Evolutionary conservation across 2,797 vertebrate genomes (phyloP), one percentile per base, ranked within the genome.

Genomic region (Momotus momota): DNA sequence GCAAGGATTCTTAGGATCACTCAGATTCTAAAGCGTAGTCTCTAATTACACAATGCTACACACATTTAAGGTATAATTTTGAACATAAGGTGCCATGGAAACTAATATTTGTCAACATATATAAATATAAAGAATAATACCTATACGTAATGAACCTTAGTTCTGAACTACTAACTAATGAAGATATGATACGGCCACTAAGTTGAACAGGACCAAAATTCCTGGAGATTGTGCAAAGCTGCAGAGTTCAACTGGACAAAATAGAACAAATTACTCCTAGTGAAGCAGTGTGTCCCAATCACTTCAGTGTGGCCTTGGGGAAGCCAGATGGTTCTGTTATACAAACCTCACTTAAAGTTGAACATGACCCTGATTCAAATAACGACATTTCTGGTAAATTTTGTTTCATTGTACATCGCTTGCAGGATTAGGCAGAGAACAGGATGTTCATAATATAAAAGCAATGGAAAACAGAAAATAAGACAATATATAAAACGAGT

Each of bases 251-350:
- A n/a, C 3, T 90, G 83, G 45, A 87, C 51, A 22, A 94, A 94
- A 66, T 17, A 54, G 81, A 89, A 86, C 48, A 88, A 88, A 85
- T 88, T 57, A 58, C 48, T 88, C 31, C 35, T 71, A 58, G 78
- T 31, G 65, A 94, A 87, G 64, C 33, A 85, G 7, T 58, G 49
- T 84, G 91, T 92, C 81, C 81, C 86, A 93, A 9, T 41, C 93
- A 94, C 88, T 74, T 94, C 62, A 67, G 91, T 31, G 60, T 86
- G 87, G 90, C 90, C 83, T 77, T 85, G 90, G 51, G 83, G 88
- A 92, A 95, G 64, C 52, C 94, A 93, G 86, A 92, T 90, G 83
- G 70, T 64, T 95, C 81, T 86, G 57, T 54, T 90, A 81, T 21
- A 91, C 38, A 90, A 94, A 90, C 19, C 45, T 65, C 64, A 49